Base-by-base conservation (phyloP, 2,113 vertebrate species). In the Cephalopholis sonnerati region DNA sequence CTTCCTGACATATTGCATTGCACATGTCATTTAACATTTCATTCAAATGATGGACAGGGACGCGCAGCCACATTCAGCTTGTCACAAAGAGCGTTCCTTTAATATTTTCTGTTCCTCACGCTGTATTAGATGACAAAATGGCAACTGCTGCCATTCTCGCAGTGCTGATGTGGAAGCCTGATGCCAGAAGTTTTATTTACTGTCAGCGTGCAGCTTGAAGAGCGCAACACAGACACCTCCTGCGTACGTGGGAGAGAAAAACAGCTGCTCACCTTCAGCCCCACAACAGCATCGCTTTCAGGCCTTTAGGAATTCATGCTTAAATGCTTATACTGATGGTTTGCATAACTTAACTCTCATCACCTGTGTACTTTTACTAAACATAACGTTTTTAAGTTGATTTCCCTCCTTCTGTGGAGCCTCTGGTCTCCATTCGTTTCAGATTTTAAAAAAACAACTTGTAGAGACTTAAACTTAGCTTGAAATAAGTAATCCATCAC, bases 21-120 rank as follows among this genome's bases (percentile, higher is more conserved):
- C 82, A 68, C 72, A 79, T 86, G 78, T 76, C 82, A 59, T 83
- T 87, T 82, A 89, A 65, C 87, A 79, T 91, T 91, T 88, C 74
- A 78, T 83, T 75, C 41, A 61, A 22, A 70, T 89, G 91, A 92
- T 68, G 85, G 86, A 90, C 86, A 63, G 63, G 77, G 72, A 55
- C 3, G 65, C 7, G 50, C 25, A 27, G 24, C 79, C 12, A 2
- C 75, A 36, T 87, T 87, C 67, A 53, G 77, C 85, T 84, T 79
- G 90, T 91, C 89, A 77, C 67, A 32, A 51, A 73, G 39, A 64
- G 46, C 77, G 39, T 77, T n/a, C 55, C 36, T 44, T 67, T 84
- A 73, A 86, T 87, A 58, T 82, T 65, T 81, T 75, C 81, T 39
- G 67, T 79, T 79, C 71, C 83, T 85, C 65, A 71, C 22, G 36